Percentiles rank a stretch among this genome's conserved stretches.
These are phyloP conservation scores for Heliconius ismenius DNA, from an alignment of 2,888 invertebrate genomes.

Conservation along the genomic window DNA sequence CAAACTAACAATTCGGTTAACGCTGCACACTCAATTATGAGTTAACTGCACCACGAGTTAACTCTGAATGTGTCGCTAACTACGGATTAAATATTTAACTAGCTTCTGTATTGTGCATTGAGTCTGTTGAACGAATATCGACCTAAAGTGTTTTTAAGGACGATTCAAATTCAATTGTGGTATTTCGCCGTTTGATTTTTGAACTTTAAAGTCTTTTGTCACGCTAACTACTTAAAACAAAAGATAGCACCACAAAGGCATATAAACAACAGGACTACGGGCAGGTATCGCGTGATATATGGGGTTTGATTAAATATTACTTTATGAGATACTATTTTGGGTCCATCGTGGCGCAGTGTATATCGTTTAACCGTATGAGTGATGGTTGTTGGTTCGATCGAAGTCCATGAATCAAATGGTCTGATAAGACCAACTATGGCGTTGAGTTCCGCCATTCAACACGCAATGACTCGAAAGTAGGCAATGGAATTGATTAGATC, in stretches of 20 bases:
- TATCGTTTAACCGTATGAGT: background rate
- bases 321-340: background rate
- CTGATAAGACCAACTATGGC: no score
- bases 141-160: conserved; percentile 46
- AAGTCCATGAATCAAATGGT: no score
- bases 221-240: conserved; percentile 26
- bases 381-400: background rate
- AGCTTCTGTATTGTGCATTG: conserved; percentile 48
- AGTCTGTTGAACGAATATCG: conserved; percentile 44
- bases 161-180: conserved; percentile 35
- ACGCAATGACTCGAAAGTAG: no score
- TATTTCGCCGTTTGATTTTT: conserved; percentile 29
- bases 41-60: conserved; percentile 59
- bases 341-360: background rate
- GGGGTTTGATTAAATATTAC: background rate
- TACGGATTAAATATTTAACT: conserved; percentile 64
- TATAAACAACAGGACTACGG: conserved; percentile 13
- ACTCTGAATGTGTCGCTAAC: conserved; percentile 62
- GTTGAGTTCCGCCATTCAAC: no score
- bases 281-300: background rate
- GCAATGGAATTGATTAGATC: no score
- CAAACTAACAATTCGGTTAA: conserved; percentile 52
- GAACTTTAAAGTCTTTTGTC: conserved; percentile 36
- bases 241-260: conserved; percentile 19
- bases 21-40: conserved; percentile 61